These are phyloP conservation scores for Macroramphosus scolopax DNA, from an alignment of 2,797 vertebrate species.

Conservation along the genomic window DNA sequence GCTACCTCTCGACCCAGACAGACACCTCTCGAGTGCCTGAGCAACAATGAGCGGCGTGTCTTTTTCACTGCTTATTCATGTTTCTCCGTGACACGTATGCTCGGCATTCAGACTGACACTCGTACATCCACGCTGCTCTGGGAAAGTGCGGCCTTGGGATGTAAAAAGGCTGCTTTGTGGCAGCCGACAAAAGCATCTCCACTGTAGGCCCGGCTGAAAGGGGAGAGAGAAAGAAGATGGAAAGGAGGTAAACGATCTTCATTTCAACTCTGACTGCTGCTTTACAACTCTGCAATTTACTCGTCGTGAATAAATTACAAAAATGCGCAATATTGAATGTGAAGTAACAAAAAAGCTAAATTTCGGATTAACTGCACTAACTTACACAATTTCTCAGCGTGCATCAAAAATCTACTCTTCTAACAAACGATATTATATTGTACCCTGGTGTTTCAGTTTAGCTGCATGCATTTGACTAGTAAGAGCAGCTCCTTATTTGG, in stretches of 20 bases:
- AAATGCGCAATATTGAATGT: too few species aligned
- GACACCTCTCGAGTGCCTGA: slow-evolving; percentile 47
- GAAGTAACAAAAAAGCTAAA: too few species aligned
- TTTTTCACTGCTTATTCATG: slow-evolving; percentile 64
- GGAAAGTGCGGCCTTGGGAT: slow-evolving; percentile 66
- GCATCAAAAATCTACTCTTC: too few species aligned
- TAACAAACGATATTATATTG: slow-evolving; percentile 29
- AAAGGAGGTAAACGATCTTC: slow-evolving; percentile 42
- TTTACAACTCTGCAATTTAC: slow-evolving; percentile 33
- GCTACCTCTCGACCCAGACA: slow-evolving; percentile 39
- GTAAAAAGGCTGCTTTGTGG: slow-evolving; percentile 47
- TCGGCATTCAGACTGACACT: slow-evolving; percentile 25
- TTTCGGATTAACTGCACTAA: too few species aligned
- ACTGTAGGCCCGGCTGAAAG: slow-evolving; percentile 36
- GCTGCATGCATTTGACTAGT: slow-evolving; percentile 15
- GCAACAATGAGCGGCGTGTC: slow-evolving; percentile 34
- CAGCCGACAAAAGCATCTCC: slow-evolving; percentile 56
- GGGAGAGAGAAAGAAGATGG: slow-evolving; percentile 21
- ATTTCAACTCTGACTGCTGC: slow-evolving; percentile 32
- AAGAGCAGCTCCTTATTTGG: slow-evolving; percentile 4
- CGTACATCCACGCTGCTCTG: slow-evolving; percentile 16
- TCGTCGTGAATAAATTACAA: too few species aligned
- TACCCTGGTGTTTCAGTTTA: neutral
- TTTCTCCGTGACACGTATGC: slow-evolving; percentile 32
- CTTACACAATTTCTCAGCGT: too few species aligned